Conservation (phyloP, 2,113 vertebrate genomes). For the Bos indicus region DNA sequence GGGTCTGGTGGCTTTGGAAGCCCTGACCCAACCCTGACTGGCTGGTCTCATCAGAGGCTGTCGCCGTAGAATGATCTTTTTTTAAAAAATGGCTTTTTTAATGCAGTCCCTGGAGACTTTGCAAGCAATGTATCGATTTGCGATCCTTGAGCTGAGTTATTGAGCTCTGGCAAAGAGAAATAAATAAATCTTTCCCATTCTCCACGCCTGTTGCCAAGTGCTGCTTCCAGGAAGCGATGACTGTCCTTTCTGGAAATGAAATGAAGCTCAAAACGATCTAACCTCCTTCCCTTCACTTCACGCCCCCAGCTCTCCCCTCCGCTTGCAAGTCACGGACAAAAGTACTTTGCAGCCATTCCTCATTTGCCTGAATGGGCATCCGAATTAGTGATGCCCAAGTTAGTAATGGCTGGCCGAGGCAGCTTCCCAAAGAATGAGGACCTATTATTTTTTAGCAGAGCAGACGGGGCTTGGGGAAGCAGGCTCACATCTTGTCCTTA, state of each 20-base stretch:
- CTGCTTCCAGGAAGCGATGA: constrained; percentile 82
- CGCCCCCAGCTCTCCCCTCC: background rate
- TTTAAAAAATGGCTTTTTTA: constrained; percentile 70
- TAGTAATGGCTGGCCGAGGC: constrained; percentile 65
- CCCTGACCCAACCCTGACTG: constrained; percentile 1
- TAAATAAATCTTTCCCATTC: constrained; percentile 82
- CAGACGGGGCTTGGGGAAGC: constrained; percentile 26
- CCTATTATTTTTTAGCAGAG: constrained; percentile 54
- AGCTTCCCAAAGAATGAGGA: constrained; percentile 72
- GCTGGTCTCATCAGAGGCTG: background rate
- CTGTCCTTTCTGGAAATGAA: constrained; percentile 81
- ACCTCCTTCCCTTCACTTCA: constrained; percentile 58
- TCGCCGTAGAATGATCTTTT: constrained; percentile 47
- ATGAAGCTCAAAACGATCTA: constrained; percentile 71
- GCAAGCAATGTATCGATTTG: constrained; percentile 79
- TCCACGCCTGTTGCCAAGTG: constrained; percentile 73
- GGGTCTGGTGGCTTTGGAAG: background rate
- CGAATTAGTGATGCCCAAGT: constrained; percentile 72
- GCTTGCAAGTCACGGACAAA: constrained; percentile 52
- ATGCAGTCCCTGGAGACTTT: constrained; percentile 75
- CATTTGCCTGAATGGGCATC: constrained; percentile 74
- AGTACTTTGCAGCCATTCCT: constrained; percentile 78
- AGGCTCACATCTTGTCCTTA: background rate
- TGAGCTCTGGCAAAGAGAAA: constrained; percentile 74
- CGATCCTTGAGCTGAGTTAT: constrained; percentile 71